Percentiles rank a stretch among this genome's conserved stretches.
Evolutionary conservation across 2,797 vertebrate genomes (phyloP).

Genomic region (Bradypodion pumilum): DNA sequence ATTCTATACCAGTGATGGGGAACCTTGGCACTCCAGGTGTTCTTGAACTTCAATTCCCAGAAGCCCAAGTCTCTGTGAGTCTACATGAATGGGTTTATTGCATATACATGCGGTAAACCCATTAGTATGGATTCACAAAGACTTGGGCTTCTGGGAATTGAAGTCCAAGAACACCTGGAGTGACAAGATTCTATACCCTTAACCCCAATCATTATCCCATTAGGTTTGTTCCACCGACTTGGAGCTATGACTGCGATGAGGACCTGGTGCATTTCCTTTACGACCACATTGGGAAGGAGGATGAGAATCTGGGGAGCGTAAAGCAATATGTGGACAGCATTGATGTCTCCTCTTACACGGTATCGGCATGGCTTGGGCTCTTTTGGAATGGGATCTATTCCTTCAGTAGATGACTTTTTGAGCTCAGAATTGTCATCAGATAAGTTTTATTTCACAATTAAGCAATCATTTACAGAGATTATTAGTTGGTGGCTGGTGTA

Average conservation of each 20-base stretch:
- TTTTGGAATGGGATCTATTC: background rate
- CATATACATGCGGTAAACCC: too few relatives aligned
- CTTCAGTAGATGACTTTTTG: background rate
- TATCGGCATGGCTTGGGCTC: constrained; percentile 52
- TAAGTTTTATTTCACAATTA: background rate
- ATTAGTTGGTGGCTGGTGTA: background rate
- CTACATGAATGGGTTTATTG: too few relatives aligned
- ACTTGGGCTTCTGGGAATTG: too few relatives aligned
- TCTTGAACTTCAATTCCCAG: too few relatives aligned
- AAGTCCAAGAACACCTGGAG: too few relatives aligned
- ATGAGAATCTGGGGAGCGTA: constrained; percentile 94
- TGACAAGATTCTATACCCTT: too few relatives aligned
- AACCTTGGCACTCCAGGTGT: too few relatives aligned
- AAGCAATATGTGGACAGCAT: constrained; percentile 98
- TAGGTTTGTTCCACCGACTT: constrained; percentile 91
- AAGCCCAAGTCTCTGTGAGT: too few relatives aligned
- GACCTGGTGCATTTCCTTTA: constrained; percentile 96
- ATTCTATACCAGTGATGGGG: background rate
- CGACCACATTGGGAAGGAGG: constrained; percentile 94
- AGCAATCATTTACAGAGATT: background rate
- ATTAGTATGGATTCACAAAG: too few relatives aligned
- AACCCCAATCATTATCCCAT: background rate
- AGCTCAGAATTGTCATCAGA: background rate
- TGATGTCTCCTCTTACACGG: constrained; percentile 93
- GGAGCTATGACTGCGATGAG: constrained; percentile 96